phyloP scores from a whole-genome alignment of 2,888 invertebrate species.

The Drosophila rellima region DNA sequence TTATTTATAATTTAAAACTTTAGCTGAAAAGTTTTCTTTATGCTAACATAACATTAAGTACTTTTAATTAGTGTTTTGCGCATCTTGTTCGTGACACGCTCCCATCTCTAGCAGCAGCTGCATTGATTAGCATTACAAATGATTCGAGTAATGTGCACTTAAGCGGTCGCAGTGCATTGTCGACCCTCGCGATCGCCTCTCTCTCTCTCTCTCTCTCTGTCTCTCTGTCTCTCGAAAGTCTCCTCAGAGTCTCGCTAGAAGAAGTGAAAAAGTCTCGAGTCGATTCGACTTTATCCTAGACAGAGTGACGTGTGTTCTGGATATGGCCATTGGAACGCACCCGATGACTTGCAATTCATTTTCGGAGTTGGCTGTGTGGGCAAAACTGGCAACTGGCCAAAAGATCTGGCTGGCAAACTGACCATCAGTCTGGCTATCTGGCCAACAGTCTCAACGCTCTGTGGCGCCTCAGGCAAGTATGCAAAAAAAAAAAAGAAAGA shows the following conservation, averaged over 20 bases:
- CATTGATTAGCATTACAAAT: slow-evolving; percentile 81
- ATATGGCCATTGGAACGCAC: slow-evolving; percentile 61
- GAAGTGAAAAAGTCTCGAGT: slow-evolving; percentile 8
- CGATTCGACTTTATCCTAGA: slow-evolving; percentile 72
- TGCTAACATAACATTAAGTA: neutral
- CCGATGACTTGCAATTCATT: slow-evolving; percentile 81
- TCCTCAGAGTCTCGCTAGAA: slow-evolving; percentile 22
- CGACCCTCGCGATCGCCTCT: slow-evolving; percentile 28
- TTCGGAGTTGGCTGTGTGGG: slow-evolving; percentile 71
- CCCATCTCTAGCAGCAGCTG: slow-evolving; percentile 37
- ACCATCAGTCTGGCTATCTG: slow-evolving; percentile 7
- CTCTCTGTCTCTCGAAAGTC: slow-evolving; percentile 12
- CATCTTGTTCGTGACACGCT: slow-evolving; percentile 15
- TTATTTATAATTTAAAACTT: too few relatives aligned
- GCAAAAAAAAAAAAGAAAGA: slow-evolving; percentile 66
- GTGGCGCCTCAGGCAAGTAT: slow-evolving; percentile 51
- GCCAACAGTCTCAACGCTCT: slow-evolving; percentile 15
- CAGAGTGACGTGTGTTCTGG: slow-evolving; percentile 82
- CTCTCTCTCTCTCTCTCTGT: slow-evolving; percentile 3
- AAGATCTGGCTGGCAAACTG: slow-evolving; percentile 28
- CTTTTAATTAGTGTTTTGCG: neutral
- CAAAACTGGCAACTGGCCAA: slow-evolving; percentile 39
- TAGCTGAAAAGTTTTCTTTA: too few relatives aligned
- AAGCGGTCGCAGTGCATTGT: slow-evolving; percentile 71
- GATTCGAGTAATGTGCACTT: slow-evolving; percentile 80